Evolutionary conservation across 23 tunicate species (phyloP), one percentile per base, ranked within the genome.

Genomic region (Styela clava): DNA sequence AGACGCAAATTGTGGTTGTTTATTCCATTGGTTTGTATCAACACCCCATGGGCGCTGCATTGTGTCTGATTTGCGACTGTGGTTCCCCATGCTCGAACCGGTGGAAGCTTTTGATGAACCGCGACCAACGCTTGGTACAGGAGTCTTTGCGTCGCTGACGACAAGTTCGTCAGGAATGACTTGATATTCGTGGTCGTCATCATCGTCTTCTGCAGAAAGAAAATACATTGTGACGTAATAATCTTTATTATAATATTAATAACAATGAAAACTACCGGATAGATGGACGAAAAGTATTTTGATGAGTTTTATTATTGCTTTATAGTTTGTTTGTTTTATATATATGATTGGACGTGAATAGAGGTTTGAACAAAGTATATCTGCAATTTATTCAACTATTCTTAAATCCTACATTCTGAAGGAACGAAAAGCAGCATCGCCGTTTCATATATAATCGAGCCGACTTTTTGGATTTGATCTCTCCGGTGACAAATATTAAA

Each of bases 111-210:
- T 91, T 24, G 90, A 86, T 62, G 97, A 86, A 52, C 52, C 65
- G 16, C 71, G 79, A 27, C 72, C 34, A 29, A 32, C 68, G 63
- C 62, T 69, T 34, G 62, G 34, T 65, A 22, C 30, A 20, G 79
- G 29, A 3, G 79, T 1, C 33, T 27, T 63, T 33, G 1, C 69
- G 0, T 83, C 84, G 36, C n/a, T 36, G 24, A 78, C 86, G 61
- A 52, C 64, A 24, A 25, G 65, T 21, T 71, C 84, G 33, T 88
- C 98, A 61, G 83, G 86, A 31, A 93, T 93, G 9, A 87, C 93
- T 77, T 93, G 98, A 74, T 93, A 93, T 61, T 93, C 98, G 84
- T 93, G 98, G 61, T 93, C 98, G 18, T 84, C 97, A 31, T 93
- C 98, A 32, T 84, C 89, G 24, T 35, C 78, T 69, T 35, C 63